These are phyloP conservation scores for Gymnocephalus cernua DNA, from an alignment of 2,113 vertebrate species.

Conservation along the genomic window DNA sequence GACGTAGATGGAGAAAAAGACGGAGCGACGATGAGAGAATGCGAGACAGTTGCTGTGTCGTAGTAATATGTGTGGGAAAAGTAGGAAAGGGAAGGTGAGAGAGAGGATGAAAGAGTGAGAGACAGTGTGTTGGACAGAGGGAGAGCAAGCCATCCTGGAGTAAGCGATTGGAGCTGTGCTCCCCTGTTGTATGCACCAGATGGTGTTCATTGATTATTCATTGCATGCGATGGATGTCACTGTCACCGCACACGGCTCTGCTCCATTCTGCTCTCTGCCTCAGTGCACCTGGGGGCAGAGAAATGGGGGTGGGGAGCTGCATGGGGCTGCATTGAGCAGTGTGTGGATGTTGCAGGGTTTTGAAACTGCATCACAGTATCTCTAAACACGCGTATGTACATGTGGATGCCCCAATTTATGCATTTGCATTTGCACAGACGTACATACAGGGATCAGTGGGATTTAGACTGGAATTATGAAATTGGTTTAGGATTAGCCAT, in stretches of 20 bases:
- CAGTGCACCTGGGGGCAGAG: conserved; percentile 73
- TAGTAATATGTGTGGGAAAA: conserved; percentile 57
- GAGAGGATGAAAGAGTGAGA: conserved; percentile 24
- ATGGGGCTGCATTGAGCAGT: conserved; percentile 11
- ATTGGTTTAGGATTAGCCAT: conserved; percentile 51
- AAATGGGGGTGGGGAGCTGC: conserved; percentile 26
- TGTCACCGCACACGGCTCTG: conserved; percentile 74
- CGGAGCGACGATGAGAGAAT: conserved; percentile 11
- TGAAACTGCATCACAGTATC: conserved; percentile 20
- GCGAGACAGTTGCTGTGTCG: background rate
- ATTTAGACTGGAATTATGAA: conserved; percentile 35
- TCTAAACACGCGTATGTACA: conserved; percentile 3
- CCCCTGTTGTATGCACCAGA: conserved; percentile 81
- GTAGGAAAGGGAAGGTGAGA: conserved; percentile 13
- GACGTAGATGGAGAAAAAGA: conserved; percentile 21
- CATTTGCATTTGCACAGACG: conserved; percentile 41
- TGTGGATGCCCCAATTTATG: conserved; percentile 10
- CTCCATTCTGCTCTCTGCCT: conserved; percentile 75
- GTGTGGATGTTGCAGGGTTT: conserved; percentile 40
- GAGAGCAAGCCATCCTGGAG: conserved; percentile 53
- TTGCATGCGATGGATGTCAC: conserved; percentile 83
- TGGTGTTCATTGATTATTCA: conserved; percentile 87
- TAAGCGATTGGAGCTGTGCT: conserved; percentile 69
- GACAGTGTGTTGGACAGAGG: conserved; percentile 27
- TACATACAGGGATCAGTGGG: conserved; percentile 51